phyloP scores from a whole-genome alignment of 2,797 vertebrate species.

The Bryconaethiops microstoma region DNA sequence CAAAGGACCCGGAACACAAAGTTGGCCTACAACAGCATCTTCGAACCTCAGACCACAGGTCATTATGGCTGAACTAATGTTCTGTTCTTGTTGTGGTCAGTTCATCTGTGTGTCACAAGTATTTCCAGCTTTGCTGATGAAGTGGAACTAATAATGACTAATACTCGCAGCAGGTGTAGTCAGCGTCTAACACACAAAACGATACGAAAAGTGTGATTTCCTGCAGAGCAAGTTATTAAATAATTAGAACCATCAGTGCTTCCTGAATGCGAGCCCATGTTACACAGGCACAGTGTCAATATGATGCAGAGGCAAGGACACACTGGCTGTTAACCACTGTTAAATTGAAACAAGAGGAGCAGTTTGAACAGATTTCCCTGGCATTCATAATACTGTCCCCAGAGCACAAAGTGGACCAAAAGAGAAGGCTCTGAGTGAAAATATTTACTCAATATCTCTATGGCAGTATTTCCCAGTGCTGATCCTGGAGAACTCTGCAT shows the following conservation, averaged over 20 bases:
- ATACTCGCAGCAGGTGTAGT: constrained; percentile 4
- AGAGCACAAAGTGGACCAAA: background rate
- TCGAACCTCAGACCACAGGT: constrained; percentile 76
- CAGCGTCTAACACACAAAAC: background rate
- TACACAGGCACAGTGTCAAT: constrained; percentile 28
- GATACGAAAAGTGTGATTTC: constrained; percentile 21
- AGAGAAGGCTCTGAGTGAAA: background rate
- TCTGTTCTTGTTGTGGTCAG: constrained; percentile 38
- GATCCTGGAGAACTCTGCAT: background rate
- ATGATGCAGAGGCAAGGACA: constrained; percentile 38
- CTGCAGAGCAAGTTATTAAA: constrained; percentile 29
- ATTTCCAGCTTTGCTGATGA: constrained; percentile 5
- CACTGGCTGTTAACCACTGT: constrained; percentile 21
- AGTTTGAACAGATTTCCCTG: constrained; percentile 16
- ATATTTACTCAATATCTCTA: background rate
- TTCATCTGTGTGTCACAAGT: constrained; percentile 23
- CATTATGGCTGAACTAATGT: constrained; percentile 52
- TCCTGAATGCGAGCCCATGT: constrained; percentile 28
- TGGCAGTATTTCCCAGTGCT: background rate
- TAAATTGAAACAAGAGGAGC: constrained; percentile 45
- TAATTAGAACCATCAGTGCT: constrained; percentile 29
- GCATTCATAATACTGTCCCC: background rate
- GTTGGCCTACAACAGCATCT: constrained; percentile 64
- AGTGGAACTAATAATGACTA: constrained; percentile 7
- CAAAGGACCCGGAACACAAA: constrained; percentile 68